Evolutionary conservation across 2,113 vertebrate genomes (phyloP), one percentile per base, ranked within the genome.

Genomic region (Marmota flaviventris): DNA sequence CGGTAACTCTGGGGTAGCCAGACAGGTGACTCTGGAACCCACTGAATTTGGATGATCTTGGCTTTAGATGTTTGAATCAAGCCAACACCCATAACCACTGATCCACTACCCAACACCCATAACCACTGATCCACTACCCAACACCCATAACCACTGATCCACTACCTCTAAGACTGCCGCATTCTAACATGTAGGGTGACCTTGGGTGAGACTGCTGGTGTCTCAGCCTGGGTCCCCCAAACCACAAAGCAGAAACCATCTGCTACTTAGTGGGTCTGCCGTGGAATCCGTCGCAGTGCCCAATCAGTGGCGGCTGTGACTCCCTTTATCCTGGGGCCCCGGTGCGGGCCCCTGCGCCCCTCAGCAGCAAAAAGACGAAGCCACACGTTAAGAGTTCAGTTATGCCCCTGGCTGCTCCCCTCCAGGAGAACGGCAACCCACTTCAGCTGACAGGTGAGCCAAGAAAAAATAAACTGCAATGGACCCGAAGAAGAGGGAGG

Each of bases 231-330:
- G 4, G 24, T 77, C 39, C 58, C 53, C 75, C 27, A 10, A 4
- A 11, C 48, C 42, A 37, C 20, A 51, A 70, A 25, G 11, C 25
- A 76, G 72, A 75, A 61, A 42, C 14, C 37, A 42, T 27, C 0
- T 3, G 48, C 18, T 37, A 13, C 22, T 22, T n/a, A 27, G 72
- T 18, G 5, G n/a, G 42, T 37, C 81, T 32, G 20, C 51, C 7
- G 6, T 58, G 34, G 63, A 25, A 34, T 16, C 16, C 1, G 9
- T 4, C 29, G 17, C 0, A 1, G 8, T 8, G 1, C 25, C 39
- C 48, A 9, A 1, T 0, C 65, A 0, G 0, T 0, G 29, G 75
- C 1, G 4, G 27, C 16, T 27, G 22, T 27, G 8, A 4, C 22
- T 24, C 0, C 16, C 32, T 34, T 13, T 14, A 1, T 8, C 9